Evolutionary conservation across 2,888 invertebrate genomes (phyloP).

Genomic region (Ophion costatus): DNA sequence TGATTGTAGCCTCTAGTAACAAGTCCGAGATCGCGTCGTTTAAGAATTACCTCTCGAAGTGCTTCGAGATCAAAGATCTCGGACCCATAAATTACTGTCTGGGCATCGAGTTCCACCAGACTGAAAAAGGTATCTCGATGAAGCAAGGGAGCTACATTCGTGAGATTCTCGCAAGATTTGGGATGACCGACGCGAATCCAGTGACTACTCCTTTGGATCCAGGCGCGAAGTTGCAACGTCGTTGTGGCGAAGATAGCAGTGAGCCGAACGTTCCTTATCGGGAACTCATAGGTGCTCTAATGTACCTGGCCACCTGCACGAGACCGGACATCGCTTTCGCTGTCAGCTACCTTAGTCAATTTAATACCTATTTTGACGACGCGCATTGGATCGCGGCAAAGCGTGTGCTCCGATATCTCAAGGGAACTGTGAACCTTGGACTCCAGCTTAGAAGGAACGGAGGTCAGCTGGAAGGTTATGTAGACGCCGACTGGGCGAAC

Average conservation of each 20-base stretch:
- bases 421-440: slow-evolving; percentile 60
- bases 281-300: slow-evolving; percentile 43
- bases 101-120: slow-evolving; percentile 57
- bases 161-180: slow-evolving; percentile 57
- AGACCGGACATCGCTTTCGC: slow-evolving; percentile 2
- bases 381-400: slow-evolving; percentile 71
- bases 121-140: slow-evolving; percentile 33
- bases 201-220: slow-evolving; percentile 62
- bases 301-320: slow-evolving; percentile 54
- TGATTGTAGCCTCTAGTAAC: slow-evolving; percentile 47
- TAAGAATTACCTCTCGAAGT: slow-evolving; percentile 33
- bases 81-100: slow-evolving; percentile 58
- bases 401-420: slow-evolving; percentile 68
- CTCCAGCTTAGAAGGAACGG: slow-evolving; percentile 52
- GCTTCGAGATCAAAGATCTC: slow-evolving; percentile 56
- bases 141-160: slow-evolving; percentile 52
- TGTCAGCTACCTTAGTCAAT: slow-evolving; percentile 54
- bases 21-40: slow-evolving; percentile 42
- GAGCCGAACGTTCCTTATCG: slow-evolving; percentile 40
- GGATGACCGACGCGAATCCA: slow-evolving; percentile 61
- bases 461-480: slow-evolving; percentile 52
- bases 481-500: slow-evolving; percentile 69
- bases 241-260: neutral
- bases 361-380: slow-evolving; percentile 53
- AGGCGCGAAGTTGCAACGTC: slow-evolving; percentile 24